phyloP scores from a whole-genome alignment of 35 echinoderm and acorn worm genomes.

The Lytechinus variegatus region DNA sequence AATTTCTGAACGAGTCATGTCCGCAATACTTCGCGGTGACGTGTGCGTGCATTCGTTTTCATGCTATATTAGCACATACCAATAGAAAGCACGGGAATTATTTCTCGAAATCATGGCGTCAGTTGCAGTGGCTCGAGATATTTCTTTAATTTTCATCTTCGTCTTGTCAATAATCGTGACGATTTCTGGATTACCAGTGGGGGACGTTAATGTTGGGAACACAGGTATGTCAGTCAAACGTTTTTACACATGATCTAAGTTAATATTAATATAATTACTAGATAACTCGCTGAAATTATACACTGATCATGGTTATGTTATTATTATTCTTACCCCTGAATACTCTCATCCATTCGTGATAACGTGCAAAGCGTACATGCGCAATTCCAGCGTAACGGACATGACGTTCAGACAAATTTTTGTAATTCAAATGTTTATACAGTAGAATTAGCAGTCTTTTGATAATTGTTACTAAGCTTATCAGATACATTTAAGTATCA shows the following conservation, averaged over 20 bases:
- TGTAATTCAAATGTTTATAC: too few relatives aligned
- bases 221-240: background rate
- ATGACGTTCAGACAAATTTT: too few relatives aligned
- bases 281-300: background rate
- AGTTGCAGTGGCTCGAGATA: background rate
- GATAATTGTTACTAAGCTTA: too few relatives aligned
- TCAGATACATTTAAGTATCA: too few relatives aligned
- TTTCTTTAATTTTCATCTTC: background rate
- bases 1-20: background rate
- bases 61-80: background rate
- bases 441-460: too few relatives aligned
- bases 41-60: background rate
- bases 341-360: too few relatives aligned
- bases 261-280: background rate
- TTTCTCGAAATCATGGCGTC: background rate
- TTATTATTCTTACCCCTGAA: too few relatives aligned
- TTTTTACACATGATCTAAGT: background rate
- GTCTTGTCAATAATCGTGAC: background rate
- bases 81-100: background rate
- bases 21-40: background rate
- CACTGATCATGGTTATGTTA: background rate
- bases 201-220: background rate
- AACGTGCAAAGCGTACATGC: too few relatives aligned
- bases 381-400: too few relatives aligned
- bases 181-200: background rate